phyloP scores from a whole-genome alignment of 2,888 invertebrate genomes.

The Thera britannica region DNA sequence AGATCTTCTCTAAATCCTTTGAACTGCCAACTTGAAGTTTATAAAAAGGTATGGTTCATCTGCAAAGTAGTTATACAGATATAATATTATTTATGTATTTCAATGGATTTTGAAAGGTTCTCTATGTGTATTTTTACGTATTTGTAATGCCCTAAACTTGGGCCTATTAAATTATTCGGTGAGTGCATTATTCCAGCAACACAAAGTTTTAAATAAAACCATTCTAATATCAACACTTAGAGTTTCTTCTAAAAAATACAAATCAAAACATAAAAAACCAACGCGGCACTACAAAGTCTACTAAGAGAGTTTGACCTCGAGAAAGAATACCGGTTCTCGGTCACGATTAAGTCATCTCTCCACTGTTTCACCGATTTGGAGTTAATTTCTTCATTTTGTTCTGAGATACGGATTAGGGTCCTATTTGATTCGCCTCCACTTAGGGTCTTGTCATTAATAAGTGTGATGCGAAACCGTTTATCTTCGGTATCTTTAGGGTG shows the following conservation, averaged over 20 bases:
- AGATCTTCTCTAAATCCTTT: too few relatives aligned
- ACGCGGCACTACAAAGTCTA: constrained; percentile 49
- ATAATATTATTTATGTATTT: too few relatives aligned
- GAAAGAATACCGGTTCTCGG: constrained; percentile 65
- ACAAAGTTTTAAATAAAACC: constrained; percentile 14
- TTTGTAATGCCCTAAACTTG: too few relatives aligned
- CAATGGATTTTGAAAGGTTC: too few relatives aligned
- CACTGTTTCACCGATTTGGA: constrained; percentile 75
- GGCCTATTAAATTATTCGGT: too few relatives aligned
- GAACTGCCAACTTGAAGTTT: too few relatives aligned
- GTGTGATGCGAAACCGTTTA: constrained; percentile 8
- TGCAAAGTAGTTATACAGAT: too few relatives aligned
- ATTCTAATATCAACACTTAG: neutral
- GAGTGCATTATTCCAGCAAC: neutral
- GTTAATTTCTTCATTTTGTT: constrained; percentile 80
- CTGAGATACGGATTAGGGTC: constrained; percentile 27
- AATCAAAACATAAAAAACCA: constrained; percentile 31
- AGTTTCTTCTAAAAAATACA: constrained; percentile 9
- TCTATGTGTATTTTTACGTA: too few relatives aligned
- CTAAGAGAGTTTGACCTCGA: constrained; percentile 55
- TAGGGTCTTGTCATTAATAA: constrained; percentile 19
- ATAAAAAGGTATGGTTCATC: too few relatives aligned
- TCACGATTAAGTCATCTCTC: constrained; percentile 73
- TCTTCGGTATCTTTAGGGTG: constrained; percentile 6
- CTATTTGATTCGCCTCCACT: constrained; percentile 59